Evolutionary conservation across 2,888 invertebrate species (phyloP), one percentile per base, ranked within the genome.

Genomic region (Prostheceraeus crozeri): DNA sequence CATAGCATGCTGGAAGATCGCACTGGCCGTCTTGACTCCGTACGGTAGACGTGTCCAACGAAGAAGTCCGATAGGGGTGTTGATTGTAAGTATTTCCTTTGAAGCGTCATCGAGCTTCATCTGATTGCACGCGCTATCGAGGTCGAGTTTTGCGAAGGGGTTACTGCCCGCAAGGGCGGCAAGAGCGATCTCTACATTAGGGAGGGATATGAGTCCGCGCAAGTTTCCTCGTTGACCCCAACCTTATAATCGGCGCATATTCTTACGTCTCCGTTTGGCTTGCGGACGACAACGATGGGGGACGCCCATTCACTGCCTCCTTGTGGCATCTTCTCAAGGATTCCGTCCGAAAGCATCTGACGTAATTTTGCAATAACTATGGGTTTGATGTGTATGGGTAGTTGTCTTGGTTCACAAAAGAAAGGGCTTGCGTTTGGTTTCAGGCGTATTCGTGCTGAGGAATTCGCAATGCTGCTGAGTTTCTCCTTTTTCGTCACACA

Each of bases 11-110:
- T 56, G 53, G 27, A 56, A 56, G 19, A 57, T n/a, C 1, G 56
- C 56, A 11, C 56, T 56, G 3, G 56, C 56, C 16, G 56, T 56
- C 10, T 56, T 56, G 3, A 56, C 27, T 21, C 56, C 56, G 27
- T 21, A 56, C 2, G 56, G 56, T 19, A 56, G 53, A 19, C 56
- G 36, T 23, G 56, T 56, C 56, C 56, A 56, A 57, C 57, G 16
- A 19, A 56, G 48, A 21, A 56, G 27, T 21, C 56, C 57, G 3
- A 56, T 6, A 3, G 56, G 56, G 2, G 57, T 56, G 45, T 55
- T 56, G 16, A 56, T 46, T 8, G 56, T 56, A 14, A 27, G 19
- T 33, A 56, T 56, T 14, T 45, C 56, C 4, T 28, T 3, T 10
- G 55, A 56, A 14, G 19, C 56, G 19, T 54, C 56, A 53, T 56